Evolutionary conservation across 1,140 invertebrate genomes (phyloP).

Genomic region (Bombus polaris): DNA sequence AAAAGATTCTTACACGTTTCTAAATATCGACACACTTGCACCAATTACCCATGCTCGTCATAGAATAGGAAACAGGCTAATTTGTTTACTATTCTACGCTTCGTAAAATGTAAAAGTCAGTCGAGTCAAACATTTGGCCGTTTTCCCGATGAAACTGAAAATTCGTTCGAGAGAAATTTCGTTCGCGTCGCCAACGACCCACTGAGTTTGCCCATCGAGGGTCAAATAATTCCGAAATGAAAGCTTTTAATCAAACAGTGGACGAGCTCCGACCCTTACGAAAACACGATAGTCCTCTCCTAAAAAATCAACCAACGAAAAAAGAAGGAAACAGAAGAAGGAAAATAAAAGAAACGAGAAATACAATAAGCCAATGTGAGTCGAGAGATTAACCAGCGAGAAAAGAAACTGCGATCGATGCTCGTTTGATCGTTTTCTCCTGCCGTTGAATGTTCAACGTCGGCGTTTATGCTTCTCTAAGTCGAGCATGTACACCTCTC

Average conservation of each 20-base stretch:
- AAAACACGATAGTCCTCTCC: too few species aligned
- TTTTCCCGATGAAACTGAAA: neutral
- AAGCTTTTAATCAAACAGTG: neutral
- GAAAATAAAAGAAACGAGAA: neutral
- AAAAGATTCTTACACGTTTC: too few species aligned
- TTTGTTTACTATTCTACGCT: neutral
- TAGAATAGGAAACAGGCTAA: too few species aligned
- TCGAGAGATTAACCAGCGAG: neutral
- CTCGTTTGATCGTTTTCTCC: neutral
- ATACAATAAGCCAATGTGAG: neutral
- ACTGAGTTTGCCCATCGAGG: neutral
- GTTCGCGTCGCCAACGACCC: too few species aligned
- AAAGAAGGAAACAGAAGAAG: neutral
- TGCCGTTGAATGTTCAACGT: conserved; percentile 3
- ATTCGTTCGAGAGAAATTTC: neutral
- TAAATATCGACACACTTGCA: too few species aligned
- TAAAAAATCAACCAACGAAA: neutral
- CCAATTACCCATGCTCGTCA: too few species aligned
- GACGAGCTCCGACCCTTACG: too few species aligned
- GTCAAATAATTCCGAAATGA: neutral
- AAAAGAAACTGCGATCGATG: neutral
- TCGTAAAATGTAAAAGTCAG: neutral
- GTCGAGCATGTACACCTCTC: conserved; percentile 8
- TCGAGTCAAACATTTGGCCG: neutral
- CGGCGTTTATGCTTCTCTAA: neutral